Evolutionary conservation across 2,888 invertebrate species (phyloP).

Genomic region (Synergus japonicus): DNA sequence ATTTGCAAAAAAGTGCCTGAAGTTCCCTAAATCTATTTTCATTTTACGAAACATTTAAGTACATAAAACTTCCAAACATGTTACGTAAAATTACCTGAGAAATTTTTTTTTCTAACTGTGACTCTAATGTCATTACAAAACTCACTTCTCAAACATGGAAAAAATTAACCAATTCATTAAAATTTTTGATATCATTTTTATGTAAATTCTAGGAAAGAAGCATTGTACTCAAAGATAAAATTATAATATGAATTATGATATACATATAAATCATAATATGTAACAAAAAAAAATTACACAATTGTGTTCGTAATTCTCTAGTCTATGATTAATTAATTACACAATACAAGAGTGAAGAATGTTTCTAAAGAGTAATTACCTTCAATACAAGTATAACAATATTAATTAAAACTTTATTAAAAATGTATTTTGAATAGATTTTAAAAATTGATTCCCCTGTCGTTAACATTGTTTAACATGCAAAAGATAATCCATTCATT

Average conservation of each 20-base stretch:
- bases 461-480: neutral
- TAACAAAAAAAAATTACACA: neutral
- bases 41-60: no score
- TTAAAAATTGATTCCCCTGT: neutral
- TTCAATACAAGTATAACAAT: neutral
- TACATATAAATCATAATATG: neutral
- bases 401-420: neutral
- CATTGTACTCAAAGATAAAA: neutral
- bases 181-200: neutral
- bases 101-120: no score
- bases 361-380: neutral
- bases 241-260: neutral
- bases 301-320: neutral
- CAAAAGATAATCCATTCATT: neutral
- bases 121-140: neutral
- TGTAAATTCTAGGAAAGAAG: neutral
- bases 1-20: no score
- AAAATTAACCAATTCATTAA: no score
- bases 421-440: neutral
- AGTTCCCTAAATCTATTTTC: no score
- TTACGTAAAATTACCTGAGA: no score
- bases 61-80: no score
- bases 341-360: neutral
- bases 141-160: neutral
- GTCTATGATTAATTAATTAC: neutral